Base-by-base conservation (phyloP, 2,888 invertebrate species). In the Microctonus brassicae region DNA sequence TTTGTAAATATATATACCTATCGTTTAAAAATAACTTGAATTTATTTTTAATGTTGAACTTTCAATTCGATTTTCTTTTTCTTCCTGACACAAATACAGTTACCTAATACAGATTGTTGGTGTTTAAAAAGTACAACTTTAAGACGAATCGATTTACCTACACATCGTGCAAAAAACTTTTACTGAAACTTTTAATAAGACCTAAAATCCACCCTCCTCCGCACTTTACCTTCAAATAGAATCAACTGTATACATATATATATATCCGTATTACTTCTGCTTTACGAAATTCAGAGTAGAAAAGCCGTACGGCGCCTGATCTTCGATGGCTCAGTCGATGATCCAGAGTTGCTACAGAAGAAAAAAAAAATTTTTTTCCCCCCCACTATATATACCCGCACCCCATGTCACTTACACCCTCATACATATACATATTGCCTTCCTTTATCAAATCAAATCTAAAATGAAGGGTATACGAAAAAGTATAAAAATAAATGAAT, bases 141-240 rank as follows among this genome's bases (percentile, higher is more conserved):
- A 3, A 57, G n/a, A 58, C 20, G 10, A 58, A 58, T 58, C 58
- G 58, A 58, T 58, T 58, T 10, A 11, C 58, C 4, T 29, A 29
- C 7, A 7, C 29, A 29, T 5, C 7, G 29, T 29, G 29, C 29
- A 29, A 29, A 29, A 29, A 29, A 29, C 7, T 58, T 58, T 7
- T 7, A 5, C 11, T 26, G 17, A 58, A 69, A 69, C 69, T 69
- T 69, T 69, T 63, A 62, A 55, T 69, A 42, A 57, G 53, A 63
- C 55, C 61, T 26, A 24, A 26, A 24, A 26, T 58, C 33, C 34
- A 58, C 9, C 55, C 55, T 2, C 47, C 9, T 9, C 13, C 55
- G 10, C 39, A 55, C 17, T 22, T 33, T 60, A 4, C 60, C 60
- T 34, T 13, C 6, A 47, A 64, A 64, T 64, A 29, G 63, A 64